phyloP scores from a whole-genome alignment of 2,888 invertebrate species.

The Lepidochrysops patricia region DNA sequence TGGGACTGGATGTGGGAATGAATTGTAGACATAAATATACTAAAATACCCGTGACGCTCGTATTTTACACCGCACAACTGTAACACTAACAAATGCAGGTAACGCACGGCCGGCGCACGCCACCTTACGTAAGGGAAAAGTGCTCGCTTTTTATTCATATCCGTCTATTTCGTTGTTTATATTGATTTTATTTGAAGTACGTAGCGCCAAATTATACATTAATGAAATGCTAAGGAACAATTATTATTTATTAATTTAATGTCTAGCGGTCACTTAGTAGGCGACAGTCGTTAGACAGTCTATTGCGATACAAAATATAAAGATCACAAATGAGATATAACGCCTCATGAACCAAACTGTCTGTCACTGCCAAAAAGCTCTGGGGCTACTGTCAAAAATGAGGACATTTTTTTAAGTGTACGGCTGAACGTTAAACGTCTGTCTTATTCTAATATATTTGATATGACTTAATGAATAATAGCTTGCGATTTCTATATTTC shows the following conservation, averaged over 20 bases:
- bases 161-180: slow-evolving; percentile 15
- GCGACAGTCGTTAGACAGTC: too few relatives aligned
- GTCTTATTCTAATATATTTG: neutral
- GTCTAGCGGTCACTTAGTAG: too few relatives aligned
- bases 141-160: slow-evolving; percentile 21
- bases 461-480: neutral
- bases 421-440: too few relatives aligned
- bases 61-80: slow-evolving; percentile 11
- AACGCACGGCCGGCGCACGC: slow-evolving; percentile 26
- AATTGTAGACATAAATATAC: neutral
- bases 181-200: neutral
- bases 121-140: slow-evolving; percentile 26
- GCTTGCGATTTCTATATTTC: neutral
- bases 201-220: neutral
- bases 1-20: too few relatives aligned
- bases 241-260: too few relatives aligned
- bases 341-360: too few relatives aligned
- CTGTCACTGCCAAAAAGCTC: too few relatives aligned
- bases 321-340: too few relatives aligned
- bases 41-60: neutral
- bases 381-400: too few relatives aligned
- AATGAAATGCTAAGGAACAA: too few relatives aligned
- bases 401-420: too few relatives aligned
- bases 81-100: slow-evolving; percentile 22
- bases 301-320: too few relatives aligned